Evolutionary conservation across 2,888 invertebrate species (phyloP).

Genomic region (Uloborus plumipes): DNA sequence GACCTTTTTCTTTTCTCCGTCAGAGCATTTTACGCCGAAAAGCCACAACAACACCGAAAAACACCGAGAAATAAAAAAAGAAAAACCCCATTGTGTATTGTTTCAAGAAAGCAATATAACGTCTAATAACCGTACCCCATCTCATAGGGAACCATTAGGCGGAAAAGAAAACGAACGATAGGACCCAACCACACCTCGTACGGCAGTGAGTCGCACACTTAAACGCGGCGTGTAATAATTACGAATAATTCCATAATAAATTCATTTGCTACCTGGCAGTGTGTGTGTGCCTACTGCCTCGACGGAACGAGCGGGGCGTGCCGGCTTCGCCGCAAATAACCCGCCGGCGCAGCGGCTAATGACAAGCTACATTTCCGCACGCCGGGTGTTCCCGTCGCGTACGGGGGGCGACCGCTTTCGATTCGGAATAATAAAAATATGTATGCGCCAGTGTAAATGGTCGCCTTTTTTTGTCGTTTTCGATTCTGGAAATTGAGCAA

Average conservation of each 20-base stretch:
- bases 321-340: slow-evolving; percentile 47
- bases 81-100: slow-evolving; percentile 16
- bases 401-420: not conserved
- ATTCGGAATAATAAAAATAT: slow-evolving; percentile 51
- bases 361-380: slow-evolving; percentile 60
- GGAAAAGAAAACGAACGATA: slow-evolving; percentile 4
- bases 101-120: slow-evolving; percentile 5
- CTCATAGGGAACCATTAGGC: slow-evolving; percentile 44
- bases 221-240: slow-evolving; percentile 58
- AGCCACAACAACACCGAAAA: not conserved
- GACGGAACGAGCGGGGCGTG: slow-evolving; percentile 49
- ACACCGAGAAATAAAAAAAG: not conserved
- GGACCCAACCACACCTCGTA: slow-evolving; percentile 28
- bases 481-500: not conserved
- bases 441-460: slow-evolving; percentile 42
- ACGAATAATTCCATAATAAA: slow-evolving; percentile 64
- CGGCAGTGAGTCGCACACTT: slow-evolving; percentile 19
- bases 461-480: slow-evolving; percentile 44
- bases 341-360: slow-evolving; percentile 45
- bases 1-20: too few relatives aligned
- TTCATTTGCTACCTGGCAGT: slow-evolving; percentile 59
- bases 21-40: not conserved
- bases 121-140: slow-evolving; percentile 42
- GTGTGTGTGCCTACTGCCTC: slow-evolving; percentile 12
- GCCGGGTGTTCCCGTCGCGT: slow-evolving; percentile 41